Base-by-base conservation (phyloP, 2,888 invertebrate species). In the Tanypteryx hageni region DNA sequence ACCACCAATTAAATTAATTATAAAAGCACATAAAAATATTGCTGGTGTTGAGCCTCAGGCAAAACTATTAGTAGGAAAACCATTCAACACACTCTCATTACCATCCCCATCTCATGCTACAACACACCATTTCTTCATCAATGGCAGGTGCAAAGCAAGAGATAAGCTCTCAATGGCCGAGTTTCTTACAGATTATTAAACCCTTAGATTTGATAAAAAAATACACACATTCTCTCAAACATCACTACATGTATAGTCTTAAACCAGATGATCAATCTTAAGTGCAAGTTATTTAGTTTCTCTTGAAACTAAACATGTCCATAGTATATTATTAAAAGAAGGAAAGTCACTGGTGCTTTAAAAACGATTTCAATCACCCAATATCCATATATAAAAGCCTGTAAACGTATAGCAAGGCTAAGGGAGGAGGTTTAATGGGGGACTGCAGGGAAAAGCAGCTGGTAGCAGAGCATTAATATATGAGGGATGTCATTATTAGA, bases 381-480 rank as follows among this genome's bases (percentile, higher is more conserved):
- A 64, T 89, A 64, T 89, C 64, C 64, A 89, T 31, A 44, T 76
- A 89, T 64, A 68, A 89, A 89, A 89, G 89, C 89, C 89, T 89
- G 89, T 44, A 89, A 89, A 68, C 64, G 89, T 89, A 64, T 89
- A 89, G 89, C 89, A 89, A 89, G 89, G 89, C 89, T 89, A 31
- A 59, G 89, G 89, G 89, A 89, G 44, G 89, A 89, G 89, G 89
- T 44, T 89, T 68, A 18, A 89, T 89, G 89, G 89, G 89, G 89
- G 89, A 89, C 89, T 64, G 89, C 89, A 89, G 89, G 89, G 89
- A 89, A 89, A 89, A 89, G 89, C 89, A 89, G 89, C 89, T 89
- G 89, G 89, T 89, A 89, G 89, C 89, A 89, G 89, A 89, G 89
- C 89, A 89, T 89, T 89, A 89, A 64, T 89, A 68, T 44, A 89